Evolutionary conservation across 1,140 invertebrate species (phyloP).

Genomic region (Neotoxoptera formosana): DNA sequence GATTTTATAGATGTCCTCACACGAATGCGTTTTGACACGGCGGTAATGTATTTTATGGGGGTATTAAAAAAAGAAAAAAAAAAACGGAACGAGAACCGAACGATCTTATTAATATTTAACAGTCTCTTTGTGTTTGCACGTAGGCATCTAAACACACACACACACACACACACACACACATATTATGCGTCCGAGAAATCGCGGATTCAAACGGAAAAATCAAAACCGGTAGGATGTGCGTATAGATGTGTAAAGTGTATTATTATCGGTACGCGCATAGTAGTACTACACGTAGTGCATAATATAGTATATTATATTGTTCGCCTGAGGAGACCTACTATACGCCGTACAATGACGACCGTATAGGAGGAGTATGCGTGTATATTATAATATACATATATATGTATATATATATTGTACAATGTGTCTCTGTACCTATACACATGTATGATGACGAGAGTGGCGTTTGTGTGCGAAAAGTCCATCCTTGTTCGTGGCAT

Average conservation of each 20-base stretch:
- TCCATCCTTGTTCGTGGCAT: not conserved
- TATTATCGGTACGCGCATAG: not conserved
- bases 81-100: not conserved
- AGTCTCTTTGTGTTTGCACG: slow-evolving; percentile 36
- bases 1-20: not conserved
- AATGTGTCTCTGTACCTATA: not conserved
- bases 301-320: not conserved
- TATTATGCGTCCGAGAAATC: not conserved
- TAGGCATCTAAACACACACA: not conserved
- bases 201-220: not conserved
- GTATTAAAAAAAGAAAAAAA: not conserved
- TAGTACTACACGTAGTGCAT: not conserved
- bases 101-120: slow-evolving; percentile 49
- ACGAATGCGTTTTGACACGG: not conserved
- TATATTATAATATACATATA: not conserved
- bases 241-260: not conserved
- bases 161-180: not conserved
- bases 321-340: not conserved
- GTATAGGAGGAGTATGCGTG: too few species aligned
- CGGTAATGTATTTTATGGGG: slow-evolving; percentile 13
- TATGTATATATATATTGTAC: not conserved
- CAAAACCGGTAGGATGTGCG: slow-evolving; percentile 19
- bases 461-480: not conserved
- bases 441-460: too few species aligned
- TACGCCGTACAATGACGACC: not conserved